Percentiles rank a stretch among this genome's conserved stretches.
Conservation (phyloP, 1,140 invertebrate genomes). For the Papilio aristodemus region DNA sequence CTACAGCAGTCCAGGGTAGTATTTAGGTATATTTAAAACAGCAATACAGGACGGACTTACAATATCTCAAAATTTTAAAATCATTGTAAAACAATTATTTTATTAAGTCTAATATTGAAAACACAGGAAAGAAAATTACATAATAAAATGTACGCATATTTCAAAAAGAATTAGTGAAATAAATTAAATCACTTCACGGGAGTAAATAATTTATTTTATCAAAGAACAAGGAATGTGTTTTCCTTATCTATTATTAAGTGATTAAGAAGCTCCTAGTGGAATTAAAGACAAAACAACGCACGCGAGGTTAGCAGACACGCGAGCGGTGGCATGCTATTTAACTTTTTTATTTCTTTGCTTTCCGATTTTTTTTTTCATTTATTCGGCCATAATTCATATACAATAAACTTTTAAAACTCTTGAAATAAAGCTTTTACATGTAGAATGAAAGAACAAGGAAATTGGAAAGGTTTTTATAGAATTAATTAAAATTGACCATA, state of each 20-base stretch:
- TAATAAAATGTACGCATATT: too few relatives aligned
- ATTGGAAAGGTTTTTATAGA: too few relatives aligned
- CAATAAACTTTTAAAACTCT: neutral
- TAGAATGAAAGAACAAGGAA: too few relatives aligned
- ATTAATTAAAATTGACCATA: too few relatives aligned
- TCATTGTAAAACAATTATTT: too few relatives aligned
- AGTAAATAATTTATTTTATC: slow-evolving; percentile 25
- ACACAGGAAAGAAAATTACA: neutral
- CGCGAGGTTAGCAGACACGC: slow-evolving; percentile 14
- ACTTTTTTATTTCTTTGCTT: slow-evolving; percentile 23
- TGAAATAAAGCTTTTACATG: neutral
- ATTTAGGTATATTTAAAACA: neutral
- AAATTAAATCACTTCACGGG: slow-evolving; percentile 22
- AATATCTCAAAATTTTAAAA: too few relatives aligned
- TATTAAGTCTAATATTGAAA: neutral
- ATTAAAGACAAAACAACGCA: slow-evolving; percentile 28
- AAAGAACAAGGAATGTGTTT: slow-evolving; percentile 22
- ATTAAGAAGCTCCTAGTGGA: slow-evolving; percentile 31
- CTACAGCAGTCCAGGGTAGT: neutral
- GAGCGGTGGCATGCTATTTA: slow-evolving; percentile 5
- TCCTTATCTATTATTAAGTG: slow-evolving; percentile 31
- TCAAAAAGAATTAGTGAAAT: neutral
- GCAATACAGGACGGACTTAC: neutral
- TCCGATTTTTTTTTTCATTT: neutral
- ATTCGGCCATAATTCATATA: neutral